Percentiles rank a stretch among this genome's conserved stretches.
Evolutionary conservation across 2,797 vertebrate species (phyloP).

Genomic region (Hylomyscus alleni): DNA sequence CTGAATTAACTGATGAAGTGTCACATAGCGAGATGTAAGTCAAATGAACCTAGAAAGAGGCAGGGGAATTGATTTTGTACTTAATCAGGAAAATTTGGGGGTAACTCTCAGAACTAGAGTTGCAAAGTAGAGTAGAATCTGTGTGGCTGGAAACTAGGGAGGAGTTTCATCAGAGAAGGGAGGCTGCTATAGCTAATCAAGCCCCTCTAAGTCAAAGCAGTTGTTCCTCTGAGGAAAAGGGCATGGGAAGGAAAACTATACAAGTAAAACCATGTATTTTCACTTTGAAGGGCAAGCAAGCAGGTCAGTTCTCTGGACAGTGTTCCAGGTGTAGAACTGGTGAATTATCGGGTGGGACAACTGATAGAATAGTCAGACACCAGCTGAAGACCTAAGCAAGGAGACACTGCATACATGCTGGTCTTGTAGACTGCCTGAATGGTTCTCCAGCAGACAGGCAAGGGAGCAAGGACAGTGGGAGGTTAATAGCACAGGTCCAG

Average conservation of each 20-base stretch:
- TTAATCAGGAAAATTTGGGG: neutral
- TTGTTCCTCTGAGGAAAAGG: neutral
- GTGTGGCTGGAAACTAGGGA: neutral
- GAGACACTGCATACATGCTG: neutral
- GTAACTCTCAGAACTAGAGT: neutral
- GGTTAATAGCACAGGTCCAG: neutral
- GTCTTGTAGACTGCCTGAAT: neutral
- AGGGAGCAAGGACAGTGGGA: neutral
- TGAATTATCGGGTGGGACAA: neutral
- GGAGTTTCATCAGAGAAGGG: neutral
- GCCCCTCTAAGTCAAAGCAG: neutral
- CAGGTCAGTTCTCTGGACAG: neutral
- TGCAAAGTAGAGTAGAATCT: neutral
- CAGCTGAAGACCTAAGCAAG: neutral
- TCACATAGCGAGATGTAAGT: slow-evolving; percentile 19
- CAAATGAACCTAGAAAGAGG: neutral
- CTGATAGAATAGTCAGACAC: neutral
- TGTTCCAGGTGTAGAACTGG: neutral
- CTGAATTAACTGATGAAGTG: neutral
- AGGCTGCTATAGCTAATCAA: neutral
- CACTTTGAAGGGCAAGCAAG: neutral
- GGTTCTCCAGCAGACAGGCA: neutral
- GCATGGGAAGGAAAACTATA: neutral
- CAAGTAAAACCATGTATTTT: neutral
- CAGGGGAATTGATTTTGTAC: neutral